These are phyloP conservation scores for Emydura subglobosa DNA, from an alignment of 2,113 vertebrate genomes.

Conservation along the genomic window DNA sequence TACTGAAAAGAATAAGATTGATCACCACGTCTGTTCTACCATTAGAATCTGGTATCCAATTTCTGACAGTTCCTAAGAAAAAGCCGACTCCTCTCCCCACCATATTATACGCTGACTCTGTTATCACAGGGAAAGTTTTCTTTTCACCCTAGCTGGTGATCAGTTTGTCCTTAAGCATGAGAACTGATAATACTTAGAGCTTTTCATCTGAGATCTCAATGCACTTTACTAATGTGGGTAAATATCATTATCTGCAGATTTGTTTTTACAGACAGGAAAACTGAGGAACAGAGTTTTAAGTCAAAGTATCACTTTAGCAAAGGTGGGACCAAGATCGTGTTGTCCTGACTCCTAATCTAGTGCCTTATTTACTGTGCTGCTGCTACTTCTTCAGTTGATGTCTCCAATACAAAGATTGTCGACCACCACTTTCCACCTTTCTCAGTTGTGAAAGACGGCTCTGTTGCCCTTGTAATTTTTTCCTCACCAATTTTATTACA, in stretches of 20 bases:
- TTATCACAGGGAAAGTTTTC: not conserved
- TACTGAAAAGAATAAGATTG: not conserved
- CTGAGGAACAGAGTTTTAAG: not conserved
- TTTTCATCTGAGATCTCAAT: too few species aligned
- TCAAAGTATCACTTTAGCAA: not conserved
- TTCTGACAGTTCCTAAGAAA: not conserved
- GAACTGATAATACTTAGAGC: not conserved
- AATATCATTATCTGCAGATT: too few species aligned
- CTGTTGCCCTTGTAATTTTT: slow-evolving; percentile 1
- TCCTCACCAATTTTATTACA: not conserved
- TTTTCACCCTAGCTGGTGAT: not conserved
- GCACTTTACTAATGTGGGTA: too few species aligned
- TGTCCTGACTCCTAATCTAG: not conserved
- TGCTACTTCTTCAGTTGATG: not conserved
- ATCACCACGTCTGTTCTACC: not conserved
- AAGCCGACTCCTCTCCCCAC: not conserved
- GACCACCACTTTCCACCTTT: too few species aligned
- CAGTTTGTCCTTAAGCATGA: not conserved
- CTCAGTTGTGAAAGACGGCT: not conserved
- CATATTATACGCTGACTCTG: not conserved
- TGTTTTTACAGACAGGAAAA: not conserved
- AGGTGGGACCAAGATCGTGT: not conserved
- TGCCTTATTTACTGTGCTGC: not conserved
- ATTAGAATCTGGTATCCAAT: not conserved
- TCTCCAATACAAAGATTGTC: too few species aligned